Base-by-base conservation (phyloP, 2,113 vertebrate species). In the Odontophorus gujanensis region DNA sequence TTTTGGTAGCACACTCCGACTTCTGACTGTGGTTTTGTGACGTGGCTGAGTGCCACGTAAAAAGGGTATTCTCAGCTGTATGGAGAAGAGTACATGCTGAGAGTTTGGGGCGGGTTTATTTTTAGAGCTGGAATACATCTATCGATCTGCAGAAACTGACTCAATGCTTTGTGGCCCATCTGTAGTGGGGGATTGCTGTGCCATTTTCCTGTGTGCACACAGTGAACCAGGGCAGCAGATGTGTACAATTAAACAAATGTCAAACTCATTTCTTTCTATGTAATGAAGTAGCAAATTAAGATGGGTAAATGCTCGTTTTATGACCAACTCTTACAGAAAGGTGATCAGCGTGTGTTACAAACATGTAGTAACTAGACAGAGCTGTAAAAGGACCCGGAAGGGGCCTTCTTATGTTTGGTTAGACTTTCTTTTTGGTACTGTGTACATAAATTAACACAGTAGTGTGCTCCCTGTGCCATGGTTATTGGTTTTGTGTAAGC, bases 181-280 rank as follows among this genome's bases (percentile, higher is more conserved):
- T 82, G 45, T 24, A 13, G 4, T 21, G 51, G 36, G 65, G 42
- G 40, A 11, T 40, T 11, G 5, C 8, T 21, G 73, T 68, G 65
- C 15, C 2, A 0, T 43, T 59, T 21, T 15, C 6, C 21, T 13
- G 58, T 21, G 42, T 11, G 25, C 0, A 1, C 19, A 7, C 15
- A 14, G 25, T 11, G 32, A 26, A 13, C 77, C 34, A 13, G 59
- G 45, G 34, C 40, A 11, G 5, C 32, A 40, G 61, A 9, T 22
- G 32, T 76, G 47, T 62, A 47, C 34, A 50, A 20, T 34, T 30
- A 32, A 40, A 47, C 24, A 69, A 30, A 59, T 13, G 16, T 36
- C 42, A 43, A 21, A 2, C 45, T 58, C 0, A 20, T 45, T 63
- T 16, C 38, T 45, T 73, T 48, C 63, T 36, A 12, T 20, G n/a